phyloP scores from a whole-genome alignment of 2,888 invertebrate genomes.

The Plemyria rubiginata region DNA sequence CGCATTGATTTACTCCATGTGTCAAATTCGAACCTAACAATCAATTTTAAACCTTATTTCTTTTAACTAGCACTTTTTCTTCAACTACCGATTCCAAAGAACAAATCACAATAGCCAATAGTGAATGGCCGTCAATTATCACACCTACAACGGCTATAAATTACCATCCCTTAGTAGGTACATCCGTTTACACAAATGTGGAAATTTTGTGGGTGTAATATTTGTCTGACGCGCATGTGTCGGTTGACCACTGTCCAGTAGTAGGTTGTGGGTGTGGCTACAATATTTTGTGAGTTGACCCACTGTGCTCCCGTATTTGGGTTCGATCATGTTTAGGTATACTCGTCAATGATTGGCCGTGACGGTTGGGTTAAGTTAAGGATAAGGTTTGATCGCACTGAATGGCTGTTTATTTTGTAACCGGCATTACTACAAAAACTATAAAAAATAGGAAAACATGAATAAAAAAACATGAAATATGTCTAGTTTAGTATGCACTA shows the following conservation, averaged over 20 bases:
- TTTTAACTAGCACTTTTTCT: not conserved
- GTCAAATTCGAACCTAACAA: slow-evolving; percentile 12
- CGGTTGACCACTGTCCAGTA: slow-evolving; percentile 79
- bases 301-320: slow-evolving; percentile 60
- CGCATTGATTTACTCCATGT: slow-evolving; percentile 39
- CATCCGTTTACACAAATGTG: slow-evolving; percentile 40
- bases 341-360: slow-evolving; percentile 40
- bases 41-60: slow-evolving; percentile 3
- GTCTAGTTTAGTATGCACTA: no score
- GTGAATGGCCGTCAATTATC: slow-evolving; percentile 23
- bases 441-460: no score
- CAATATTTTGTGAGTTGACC: slow-evolving; percentile 47
- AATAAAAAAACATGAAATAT: no score
- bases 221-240: slow-evolving; percentile 75
- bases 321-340: slow-evolving; percentile 61
- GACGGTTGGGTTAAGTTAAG: slow-evolving; percentile 42
- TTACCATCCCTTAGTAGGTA: slow-evolving; percentile 23
- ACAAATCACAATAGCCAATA: slow-evolving; percentile 13
- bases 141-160: slow-evolving; percentile 31
- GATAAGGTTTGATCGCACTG: slow-evolving; percentile 36
- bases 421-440: no score
- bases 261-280: slow-evolving; percentile 71
- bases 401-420: slow-evolving; percentile 26
- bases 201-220: slow-evolving; percentile 64
- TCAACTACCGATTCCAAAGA: not conserved